These are phyloP conservation scores for Brachypalpus laphriformis DNA, from an alignment of 2,888 invertebrate species.

Conservation along the genomic window DNA sequence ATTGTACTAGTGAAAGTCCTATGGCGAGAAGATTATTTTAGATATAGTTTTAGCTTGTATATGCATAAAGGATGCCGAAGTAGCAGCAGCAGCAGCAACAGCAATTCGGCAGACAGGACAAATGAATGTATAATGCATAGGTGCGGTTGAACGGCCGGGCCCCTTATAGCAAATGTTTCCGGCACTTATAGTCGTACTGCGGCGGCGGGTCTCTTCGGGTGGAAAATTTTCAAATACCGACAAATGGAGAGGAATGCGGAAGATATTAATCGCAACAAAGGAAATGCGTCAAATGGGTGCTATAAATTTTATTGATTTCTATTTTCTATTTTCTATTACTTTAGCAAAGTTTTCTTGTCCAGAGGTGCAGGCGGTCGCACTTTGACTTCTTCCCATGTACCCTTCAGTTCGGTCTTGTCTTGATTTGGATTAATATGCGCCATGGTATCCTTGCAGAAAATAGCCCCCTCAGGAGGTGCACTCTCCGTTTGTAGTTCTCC, in stretches of 20 bases:
- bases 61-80: constrained; percentile 20
- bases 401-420: constrained; percentile 11
- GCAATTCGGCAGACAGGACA: constrained; percentile 54
- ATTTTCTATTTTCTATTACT: not conserved
- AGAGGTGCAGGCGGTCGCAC: not conserved
- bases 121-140: constrained; percentile 66
- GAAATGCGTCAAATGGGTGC: constrained; percentile 55
- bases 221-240: constrained; percentile 43
- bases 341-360: not conserved
- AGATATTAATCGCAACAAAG: constrained; percentile 59
- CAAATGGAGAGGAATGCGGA: constrained; percentile 42
- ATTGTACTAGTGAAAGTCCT: constrained; percentile 50
- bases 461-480: not conserved
- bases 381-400: constrained; percentile 39
- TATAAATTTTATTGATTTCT: constrained; percentile 46
- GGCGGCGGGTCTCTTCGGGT: constrained; percentile 34
- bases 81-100: constrained; percentile 11
- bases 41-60: constrained; percentile 22
- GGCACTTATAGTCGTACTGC: constrained; percentile 24
- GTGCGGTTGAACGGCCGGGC: constrained; percentile 62
- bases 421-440: constrained; percentile 3
- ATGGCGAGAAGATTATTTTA: constrained; percentile 52
- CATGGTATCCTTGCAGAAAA: constrained; percentile 32
- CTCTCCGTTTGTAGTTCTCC: constrained; percentile 9
- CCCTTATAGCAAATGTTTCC: constrained; percentile 52